phyloP scores from a whole-genome alignment of 2,888 invertebrate genomes.

The Ennomos fuscantarius region DNA sequence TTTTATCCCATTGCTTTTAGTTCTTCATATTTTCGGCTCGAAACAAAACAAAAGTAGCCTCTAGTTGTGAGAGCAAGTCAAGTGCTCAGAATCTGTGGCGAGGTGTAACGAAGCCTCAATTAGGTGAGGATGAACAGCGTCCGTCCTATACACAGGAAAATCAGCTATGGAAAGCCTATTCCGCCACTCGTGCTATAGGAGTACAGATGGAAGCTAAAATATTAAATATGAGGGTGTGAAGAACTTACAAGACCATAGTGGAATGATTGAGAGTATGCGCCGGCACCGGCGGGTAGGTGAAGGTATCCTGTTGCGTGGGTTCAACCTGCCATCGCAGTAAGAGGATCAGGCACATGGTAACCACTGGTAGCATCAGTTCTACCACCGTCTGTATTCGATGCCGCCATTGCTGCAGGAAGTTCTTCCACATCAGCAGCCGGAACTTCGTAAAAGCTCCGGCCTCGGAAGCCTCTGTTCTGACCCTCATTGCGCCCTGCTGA shows the following conservation, averaged over 20 bases:
- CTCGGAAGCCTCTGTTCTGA: slow-evolving; percentile 40
- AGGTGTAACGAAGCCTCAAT: too few relatives aligned
- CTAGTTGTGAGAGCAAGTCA: too few relatives aligned
- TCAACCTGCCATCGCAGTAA: slow-evolving; percentile 88
- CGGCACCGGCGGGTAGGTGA: slow-evolving; percentile 57
- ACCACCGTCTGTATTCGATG: slow-evolving; percentile 88
- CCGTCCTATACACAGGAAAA: too few relatives aligned
- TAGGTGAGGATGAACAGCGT: too few relatives aligned
- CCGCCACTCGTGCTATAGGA: too few relatives aligned
- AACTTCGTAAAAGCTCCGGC: slow-evolving; percentile 85
- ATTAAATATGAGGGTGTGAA: background rate
- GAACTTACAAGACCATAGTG: slow-evolving; percentile 59
- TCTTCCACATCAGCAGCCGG: slow-evolving; percentile 92
- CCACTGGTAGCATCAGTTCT: slow-evolving; percentile 88
- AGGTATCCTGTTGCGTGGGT: slow-evolving; percentile 64
- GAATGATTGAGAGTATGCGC: slow-evolving; percentile 59
- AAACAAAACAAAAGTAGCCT: too few relatives aligned
- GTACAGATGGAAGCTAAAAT: too few relatives aligned
- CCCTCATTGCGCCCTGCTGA: slow-evolving; percentile 37
- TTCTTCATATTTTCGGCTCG: too few relatives aligned
- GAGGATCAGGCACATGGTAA: slow-evolving; percentile 88
- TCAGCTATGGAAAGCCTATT: too few relatives aligned
- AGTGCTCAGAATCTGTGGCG: too few relatives aligned
- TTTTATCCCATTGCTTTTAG: too few relatives aligned
- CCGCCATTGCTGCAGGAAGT: slow-evolving; percentile 90